Base-by-base conservation (phyloP, 2,797 vertebrate species). In the Apogon hyalosoma region DNA sequence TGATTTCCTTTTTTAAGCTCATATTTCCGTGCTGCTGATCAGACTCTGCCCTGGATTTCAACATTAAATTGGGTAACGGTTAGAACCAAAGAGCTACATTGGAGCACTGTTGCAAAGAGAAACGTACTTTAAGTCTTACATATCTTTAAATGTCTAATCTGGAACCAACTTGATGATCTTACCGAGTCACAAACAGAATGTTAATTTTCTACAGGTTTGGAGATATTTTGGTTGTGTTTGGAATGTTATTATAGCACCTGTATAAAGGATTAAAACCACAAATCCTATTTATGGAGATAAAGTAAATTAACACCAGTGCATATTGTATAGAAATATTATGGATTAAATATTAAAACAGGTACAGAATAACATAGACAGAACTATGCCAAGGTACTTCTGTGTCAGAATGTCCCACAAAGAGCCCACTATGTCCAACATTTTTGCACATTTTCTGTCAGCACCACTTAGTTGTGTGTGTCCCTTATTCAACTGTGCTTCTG, bases 21-120 rank as follows among this genome's bases (percentile, higher is more conserved):
- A 12, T 14, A 47, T 70, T 46, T 75, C 48, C 31, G n/a, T 6
- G 65, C 45, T 62, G 0, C 61, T 69, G 47, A 38, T 24, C 18
- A 12, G 40, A 36, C 7, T 15, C n/a, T 53, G 12, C 46, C 47
- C 15, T 19, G 7, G 24, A 43, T 58, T 39, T 43, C 51, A 46
- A 58, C 49, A 54, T 74, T 83, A 76, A 73, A 15, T 31, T 11
- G 43, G 56, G 55, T 51, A 18, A 54, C 43, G 63, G 63, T 74
- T 79, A 66, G 79, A 68, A 81, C 86, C 88, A 90, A 90, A 90
- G 80, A 89, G 58, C 53, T 62, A 21, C 13, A 7, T 69, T 49
- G 11, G 39, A 71, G 62, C 52, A 13, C 43, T 55, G 51, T 56
- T 39, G 28, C n/a, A 15, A 13, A 56, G 28, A 45, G 54, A 55